Evolutionary conservation across 2,113 vertebrate species (phyloP).

Genomic region (Tachysurus vachellii): DNA sequence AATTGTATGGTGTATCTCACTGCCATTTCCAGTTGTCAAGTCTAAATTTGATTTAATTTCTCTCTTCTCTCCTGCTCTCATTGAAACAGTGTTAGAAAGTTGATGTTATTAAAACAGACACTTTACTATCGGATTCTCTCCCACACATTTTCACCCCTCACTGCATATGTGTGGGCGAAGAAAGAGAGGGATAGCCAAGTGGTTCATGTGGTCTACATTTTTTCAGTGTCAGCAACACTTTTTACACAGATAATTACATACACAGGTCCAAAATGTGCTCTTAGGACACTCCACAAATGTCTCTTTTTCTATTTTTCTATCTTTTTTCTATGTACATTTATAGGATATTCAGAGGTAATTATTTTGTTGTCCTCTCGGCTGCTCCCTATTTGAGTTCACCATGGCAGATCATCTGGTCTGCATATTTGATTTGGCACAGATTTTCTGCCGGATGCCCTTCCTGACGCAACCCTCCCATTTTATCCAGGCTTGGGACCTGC

Average conservation of each 20-base stretch:
- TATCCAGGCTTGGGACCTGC: too few species aligned
- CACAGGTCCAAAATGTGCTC: not conserved
- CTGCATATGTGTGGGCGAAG: slow-evolving; percentile 47
- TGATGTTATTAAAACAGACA: slow-evolving; percentile 56
- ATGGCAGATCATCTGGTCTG: too few species aligned
- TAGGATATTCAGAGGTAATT: not conserved
- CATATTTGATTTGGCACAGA: too few species aligned
- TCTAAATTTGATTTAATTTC: not conserved
- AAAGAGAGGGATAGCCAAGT: slow-evolving; percentile 25
- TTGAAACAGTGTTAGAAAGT: slow-evolving; percentile 17
- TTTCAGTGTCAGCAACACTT: slow-evolving; percentile 42
- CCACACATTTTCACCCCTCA: slow-evolving; percentile 55
- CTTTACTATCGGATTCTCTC: slow-evolving; percentile 54
- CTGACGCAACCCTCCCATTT: too few species aligned
- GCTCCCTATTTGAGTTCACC: too few species aligned
- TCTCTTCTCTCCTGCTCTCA: not conserved
- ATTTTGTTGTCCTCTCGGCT: too few species aligned
- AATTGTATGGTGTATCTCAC: not conserved
- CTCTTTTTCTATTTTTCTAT: not conserved
- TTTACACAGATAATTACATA: not conserved
- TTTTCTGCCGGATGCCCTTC: too few species aligned
- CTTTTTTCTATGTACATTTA: too few species aligned
- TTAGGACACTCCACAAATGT: not conserved
- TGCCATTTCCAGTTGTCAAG: not conserved
- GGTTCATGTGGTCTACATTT: slow-evolving; percentile 28